Evolutionary conservation across 2,797 vertebrate species (phyloP), one percentile per base, ranked within the genome.

Genomic region (Tarsius wallacei): DNA sequence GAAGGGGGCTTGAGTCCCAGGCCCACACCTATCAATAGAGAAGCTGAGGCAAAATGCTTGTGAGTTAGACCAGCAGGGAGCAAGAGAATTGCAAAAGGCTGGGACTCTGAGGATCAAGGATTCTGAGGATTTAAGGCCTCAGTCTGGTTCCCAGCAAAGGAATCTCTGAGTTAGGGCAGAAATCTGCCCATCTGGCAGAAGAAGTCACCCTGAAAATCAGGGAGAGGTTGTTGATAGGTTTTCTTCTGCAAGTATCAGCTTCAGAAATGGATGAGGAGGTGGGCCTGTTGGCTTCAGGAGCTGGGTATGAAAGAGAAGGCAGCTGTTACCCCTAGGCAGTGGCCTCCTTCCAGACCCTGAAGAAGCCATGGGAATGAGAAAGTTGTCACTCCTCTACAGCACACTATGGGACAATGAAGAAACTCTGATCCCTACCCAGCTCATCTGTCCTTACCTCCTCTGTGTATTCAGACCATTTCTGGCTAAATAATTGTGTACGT

Each of bases 11-110:
- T 33, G 26, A 73, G 63, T 26, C 77, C n/a, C 22, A 22, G 83
- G 14, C 17, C 7, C 22, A 42, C 24, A 19, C 3, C 11, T 3
- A 4, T 5, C 13, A 12, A 31, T 2, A 73, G 2, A 28, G 24
- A 28, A 70, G 63, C 15, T n/a, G 33, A 68, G 15, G 6, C 59
- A 86, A 15, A 6, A 49, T 0, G 28, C n/a, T 88, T 3, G 4
- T 9, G 33, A 31, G 19, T 22, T 0, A 7, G 61, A 47, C 33
- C n/a, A 42, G 57, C 36, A 26, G 10, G 13, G 19, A 26, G 1
- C 1, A 21, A 5, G 31, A 19, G 49, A 74, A 14, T 10, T 19
- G 11, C 42, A 5, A 42, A 26, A 42, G 28, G 13, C 71, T 36
- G 24, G 82, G 31, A 49, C 33, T 33, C 42, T 42, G 42, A 6